Conservation (phyloP, 2,888 invertebrate species). For the Oligia fasciuncula region DNA sequence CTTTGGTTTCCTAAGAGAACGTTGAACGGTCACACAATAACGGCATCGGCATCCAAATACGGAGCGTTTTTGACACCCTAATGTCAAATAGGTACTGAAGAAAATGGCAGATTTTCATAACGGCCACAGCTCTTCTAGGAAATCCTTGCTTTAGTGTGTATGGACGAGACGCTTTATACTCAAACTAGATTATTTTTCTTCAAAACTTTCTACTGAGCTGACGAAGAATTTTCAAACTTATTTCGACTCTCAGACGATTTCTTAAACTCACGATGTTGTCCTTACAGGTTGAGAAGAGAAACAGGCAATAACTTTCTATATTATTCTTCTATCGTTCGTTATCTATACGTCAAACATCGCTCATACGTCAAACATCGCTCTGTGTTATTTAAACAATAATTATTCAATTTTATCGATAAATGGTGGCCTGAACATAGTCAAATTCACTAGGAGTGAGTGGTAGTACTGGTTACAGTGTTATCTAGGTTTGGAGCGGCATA, state of each 20-base stretch:
- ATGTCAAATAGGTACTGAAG: not conserved
- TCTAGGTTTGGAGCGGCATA: too few relatives aligned
- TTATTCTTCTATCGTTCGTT: not conserved
- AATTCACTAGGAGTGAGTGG: too few relatives aligned
- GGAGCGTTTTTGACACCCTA: not conserved
- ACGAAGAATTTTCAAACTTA: slow-evolving; percentile 8
- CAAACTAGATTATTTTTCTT: slow-evolving; percentile 22
- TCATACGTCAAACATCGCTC: too few relatives aligned
- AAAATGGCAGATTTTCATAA: not conserved
- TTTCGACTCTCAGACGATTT: not conserved
- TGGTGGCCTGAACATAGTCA: too few relatives aligned
- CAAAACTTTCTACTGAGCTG: not conserved
- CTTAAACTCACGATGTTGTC: slow-evolving; percentile 1
- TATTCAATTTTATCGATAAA: too few relatives aligned
- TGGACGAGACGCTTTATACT: slow-evolving; percentile 19
- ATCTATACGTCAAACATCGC: too few relatives aligned
- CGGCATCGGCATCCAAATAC: not conserved
- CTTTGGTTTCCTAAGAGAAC: not conserved
- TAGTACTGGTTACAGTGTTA: too few relatives aligned
- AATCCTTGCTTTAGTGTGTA: not conserved
- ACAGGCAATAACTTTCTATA: slow-evolving; percentile 24
- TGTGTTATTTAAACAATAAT: too few relatives aligned
- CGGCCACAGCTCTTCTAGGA: not conserved
- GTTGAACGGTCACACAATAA: not conserved
- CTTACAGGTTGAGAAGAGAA: slow-evolving; percentile 12